phyloP scores from a whole-genome alignment of 2,888 invertebrate genomes.

The Aphrophora alni region DNA sequence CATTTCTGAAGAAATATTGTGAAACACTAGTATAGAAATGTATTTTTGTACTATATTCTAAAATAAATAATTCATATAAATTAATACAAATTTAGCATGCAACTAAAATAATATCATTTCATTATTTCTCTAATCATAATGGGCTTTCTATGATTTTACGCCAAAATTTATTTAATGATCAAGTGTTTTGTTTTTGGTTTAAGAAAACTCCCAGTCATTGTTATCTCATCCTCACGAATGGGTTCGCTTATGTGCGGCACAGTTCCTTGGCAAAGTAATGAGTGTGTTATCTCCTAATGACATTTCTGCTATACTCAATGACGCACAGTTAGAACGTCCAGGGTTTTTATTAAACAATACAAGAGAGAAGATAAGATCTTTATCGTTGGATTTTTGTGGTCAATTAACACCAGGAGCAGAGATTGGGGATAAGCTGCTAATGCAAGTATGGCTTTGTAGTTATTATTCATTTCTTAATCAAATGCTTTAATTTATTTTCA shows the following conservation, averaged over 20 bases:
- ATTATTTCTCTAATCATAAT: too few relatives aligned
- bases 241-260: constrained; percentile 80
- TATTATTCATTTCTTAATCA: too few relatives aligned
- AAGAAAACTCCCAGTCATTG: constrained; percentile 72
- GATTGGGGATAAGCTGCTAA: constrained; percentile 74
- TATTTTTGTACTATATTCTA: too few relatives aligned
- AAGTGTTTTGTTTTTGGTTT: constrained; percentile 64
- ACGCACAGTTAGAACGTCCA: constrained; percentile 57
- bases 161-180: too few relatives aligned
- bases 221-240: constrained; percentile 84
- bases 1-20: too few relatives aligned
- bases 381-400: constrained; percentile 76
- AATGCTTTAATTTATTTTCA: too few relatives aligned
- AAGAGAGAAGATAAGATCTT: constrained; percentile 66
- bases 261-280: constrained; percentile 77
- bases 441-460: constrained; percentile 65
- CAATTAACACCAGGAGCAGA: constrained; percentile 69
- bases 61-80: too few relatives aligned
- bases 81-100: too few relatives aligned
- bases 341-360: constrained; percentile 71
- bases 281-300: constrained; percentile 67
- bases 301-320: constrained; percentile 60
- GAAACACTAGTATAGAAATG: too few relatives aligned
- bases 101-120: too few relatives aligned
- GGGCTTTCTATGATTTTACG: too few relatives aligned